Base-by-base conservation (phyloP, 2,797 vertebrate species). In the Halcyon chelicuti region DNA sequence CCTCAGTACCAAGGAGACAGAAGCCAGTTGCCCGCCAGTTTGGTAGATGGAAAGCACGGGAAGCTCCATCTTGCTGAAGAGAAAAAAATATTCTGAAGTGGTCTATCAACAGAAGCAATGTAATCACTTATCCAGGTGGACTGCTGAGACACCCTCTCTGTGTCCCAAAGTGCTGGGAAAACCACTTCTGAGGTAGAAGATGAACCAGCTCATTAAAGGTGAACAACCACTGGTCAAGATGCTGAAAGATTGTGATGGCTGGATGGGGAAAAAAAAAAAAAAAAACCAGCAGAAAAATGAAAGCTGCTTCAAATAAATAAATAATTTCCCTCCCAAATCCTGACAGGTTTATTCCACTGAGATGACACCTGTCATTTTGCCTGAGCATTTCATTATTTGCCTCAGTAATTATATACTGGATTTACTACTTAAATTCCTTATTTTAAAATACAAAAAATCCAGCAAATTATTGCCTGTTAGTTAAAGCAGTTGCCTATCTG, bases 181-280 rank as follows among this genome's bases (percentile, higher is more conserved):
- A 81, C 58, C 23, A 28, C 39, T 58, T 63, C 23, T n/a, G 57
- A 90, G 33, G 39, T 76, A 67, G 19, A 55, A 58, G 76, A 74
- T 66, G 52, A 67, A 49, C 23, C 14, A 42, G 16, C 22, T 42
- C 18, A 6, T 26, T 73, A 52, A 57, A 71, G 33, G 11, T 63
- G 25, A 79, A 37, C 3, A 9, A 52, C 23, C 14, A 20, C 8
- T 0, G 0, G 23, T 14, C 0, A 2, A 46, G 39, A 47, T 33
- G 37, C 17, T 29, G 31, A 58, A 85, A 40, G 18, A 10, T 18
- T 91, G 66, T 10, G 39, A 62, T 79, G 33, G 51, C 7, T 3
- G 4, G 31, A 29, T 58, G 31, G 26, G 25, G 18, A 16, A 7
- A 37, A 39, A 46, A 40, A 28, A 71, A 67, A 18, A 60, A 70